Conservation (phyloP, 2,888 invertebrate species). For the Lysandra coridon region DNA sequence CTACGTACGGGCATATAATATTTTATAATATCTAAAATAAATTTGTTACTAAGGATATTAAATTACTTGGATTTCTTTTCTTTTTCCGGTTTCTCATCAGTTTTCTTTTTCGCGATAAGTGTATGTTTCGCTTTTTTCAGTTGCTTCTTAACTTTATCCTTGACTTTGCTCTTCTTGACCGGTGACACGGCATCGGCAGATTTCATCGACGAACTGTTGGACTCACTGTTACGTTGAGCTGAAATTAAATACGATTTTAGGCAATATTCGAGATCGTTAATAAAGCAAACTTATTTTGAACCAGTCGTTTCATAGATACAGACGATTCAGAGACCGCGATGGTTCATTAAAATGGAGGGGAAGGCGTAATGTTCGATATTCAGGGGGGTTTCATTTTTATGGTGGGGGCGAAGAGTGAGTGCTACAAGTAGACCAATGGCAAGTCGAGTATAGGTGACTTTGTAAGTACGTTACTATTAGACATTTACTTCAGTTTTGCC, state of each 20-base stretch:
- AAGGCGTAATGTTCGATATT: too few relatives aligned
- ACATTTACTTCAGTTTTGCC: too few relatives aligned
- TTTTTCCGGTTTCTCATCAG: slow-evolving; percentile 63
- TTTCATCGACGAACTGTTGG: slow-evolving; percentile 70
- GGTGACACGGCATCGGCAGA: slow-evolving; percentile 61
- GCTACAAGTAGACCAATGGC: too few relatives aligned
- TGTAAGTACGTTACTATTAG: too few relatives aligned
- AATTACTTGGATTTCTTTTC: slow-evolving; percentile 61
- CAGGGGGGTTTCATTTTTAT: too few relatives aligned
- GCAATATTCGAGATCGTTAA: neutral
- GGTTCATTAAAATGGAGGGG: too few relatives aligned
- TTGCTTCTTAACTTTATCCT: slow-evolving; percentile 75
- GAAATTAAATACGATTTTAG: slow-evolving; percentile 44
- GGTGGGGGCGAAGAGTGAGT: too few relatives aligned
- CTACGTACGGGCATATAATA: slow-evolving; percentile 2
- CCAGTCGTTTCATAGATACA: too few relatives aligned
- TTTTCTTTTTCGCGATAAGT: slow-evolving; percentile 69
- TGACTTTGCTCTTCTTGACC: slow-evolving; percentile 72
- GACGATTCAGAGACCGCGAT: too few relatives aligned
- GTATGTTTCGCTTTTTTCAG: slow-evolving; percentile 73
- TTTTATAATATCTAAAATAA: slow-evolving; percentile 25
- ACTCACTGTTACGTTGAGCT: slow-evolving; percentile 74
- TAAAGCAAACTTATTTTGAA: neutral
- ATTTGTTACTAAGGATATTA: slow-evolving; percentile 29
- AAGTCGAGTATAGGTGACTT: too few relatives aligned